phyloP scores from a whole-genome alignment of 1,140 invertebrate species.

The Copidosoma floridanum region DNA sequence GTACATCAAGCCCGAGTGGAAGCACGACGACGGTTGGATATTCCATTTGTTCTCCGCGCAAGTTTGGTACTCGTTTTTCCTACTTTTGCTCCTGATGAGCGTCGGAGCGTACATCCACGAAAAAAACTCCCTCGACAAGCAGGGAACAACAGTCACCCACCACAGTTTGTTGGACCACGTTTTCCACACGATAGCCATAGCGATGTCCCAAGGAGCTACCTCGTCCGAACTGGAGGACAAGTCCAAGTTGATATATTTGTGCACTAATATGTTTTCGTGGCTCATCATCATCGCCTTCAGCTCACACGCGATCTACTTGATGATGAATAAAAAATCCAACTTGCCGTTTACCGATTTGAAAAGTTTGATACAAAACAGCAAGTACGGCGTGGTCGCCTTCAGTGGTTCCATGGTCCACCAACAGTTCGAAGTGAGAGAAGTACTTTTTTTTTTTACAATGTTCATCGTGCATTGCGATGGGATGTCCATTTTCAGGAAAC shows the following conservation, averaged over 20 bases:
- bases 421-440: slow-evolving; percentile 3
- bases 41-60: slow-evolving; percentile 27
- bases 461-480: no score
- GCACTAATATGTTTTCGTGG: slow-evolving; percentile 35
- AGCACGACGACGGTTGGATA: slow-evolving; percentile 35
- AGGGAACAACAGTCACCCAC: slow-evolving; percentile 2
- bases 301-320: slow-evolving; percentile 32
- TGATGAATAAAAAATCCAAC: slow-evolving; percentile 28
- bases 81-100: slow-evolving; percentile 28
- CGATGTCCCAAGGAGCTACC: slow-evolving; percentile 32
- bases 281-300: slow-evolving; percentile 32
- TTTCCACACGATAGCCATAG: slow-evolving; percentile 33
- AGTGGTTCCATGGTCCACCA: slow-evolving; percentile 22
- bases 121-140: slow-evolving; percentile 2
- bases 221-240: slow-evolving; percentile 25
- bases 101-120: slow-evolving; percentile 29
- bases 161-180: slow-evolving; percentile 34
- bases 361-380: slow-evolving; percentile 32
- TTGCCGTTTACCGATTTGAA: slow-evolving; percentile 31
- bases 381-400: slow-evolving; percentile 28
- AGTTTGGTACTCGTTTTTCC: slow-evolving; percentile 29
- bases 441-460: no score
- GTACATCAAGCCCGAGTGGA: slow-evolving; percentile 31
- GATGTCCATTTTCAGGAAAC: neutral
- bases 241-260: slow-evolving; percentile 30